A percentile compares a stretch with the other conserved stretches of the same genome.
Evolutionary conservation across 2,888 invertebrate species (phyloP).

Genomic region (Oxycera nigricornis): DNA sequence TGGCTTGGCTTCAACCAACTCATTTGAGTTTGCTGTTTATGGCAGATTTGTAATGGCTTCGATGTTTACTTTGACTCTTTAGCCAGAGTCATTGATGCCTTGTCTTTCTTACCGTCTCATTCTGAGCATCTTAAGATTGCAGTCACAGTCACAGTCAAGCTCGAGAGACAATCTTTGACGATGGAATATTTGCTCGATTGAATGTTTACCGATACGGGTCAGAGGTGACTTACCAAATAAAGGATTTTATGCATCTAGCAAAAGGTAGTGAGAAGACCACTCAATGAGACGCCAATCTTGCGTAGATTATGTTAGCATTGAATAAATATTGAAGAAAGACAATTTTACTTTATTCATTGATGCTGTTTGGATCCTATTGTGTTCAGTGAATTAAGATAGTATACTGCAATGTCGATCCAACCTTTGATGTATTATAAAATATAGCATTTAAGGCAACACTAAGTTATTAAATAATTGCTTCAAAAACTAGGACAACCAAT

Average conservation of each 20-base stretch:
- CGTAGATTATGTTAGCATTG: too few relatives aligned
- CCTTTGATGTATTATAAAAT: too few relatives aligned
- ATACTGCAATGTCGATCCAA: too few relatives aligned
- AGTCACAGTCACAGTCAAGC: neutral
- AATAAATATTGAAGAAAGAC: too few relatives aligned
- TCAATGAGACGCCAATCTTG: neutral
- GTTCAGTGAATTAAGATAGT: too few relatives aligned
- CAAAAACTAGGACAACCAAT: too few relatives aligned
- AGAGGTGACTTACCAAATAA: constrained; percentile 20
- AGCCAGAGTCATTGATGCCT: constrained; percentile 7
- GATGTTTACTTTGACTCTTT: constrained; percentile 30
- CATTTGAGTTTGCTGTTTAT: constrained; percentile 42
- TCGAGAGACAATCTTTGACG: neutral
- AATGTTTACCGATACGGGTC: neutral
- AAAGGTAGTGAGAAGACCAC: too few relatives aligned
- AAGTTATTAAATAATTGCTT: too few relatives aligned
- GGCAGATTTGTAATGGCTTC: constrained; percentile 41
- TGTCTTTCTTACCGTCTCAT: neutral
- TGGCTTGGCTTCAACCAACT: constrained; percentile 8
- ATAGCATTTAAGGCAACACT: too few relatives aligned
- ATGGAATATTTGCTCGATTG: neutral
- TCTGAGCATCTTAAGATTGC: constrained; percentile 3
- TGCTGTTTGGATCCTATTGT: too few relatives aligned
- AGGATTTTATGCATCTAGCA: neutral
- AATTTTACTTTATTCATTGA: too few relatives aligned